Evolutionary conservation across 2,888 invertebrate species (phyloP), one percentile per base, ranked within the genome.

Genomic region (Falcaria lacertinaria): DNA sequence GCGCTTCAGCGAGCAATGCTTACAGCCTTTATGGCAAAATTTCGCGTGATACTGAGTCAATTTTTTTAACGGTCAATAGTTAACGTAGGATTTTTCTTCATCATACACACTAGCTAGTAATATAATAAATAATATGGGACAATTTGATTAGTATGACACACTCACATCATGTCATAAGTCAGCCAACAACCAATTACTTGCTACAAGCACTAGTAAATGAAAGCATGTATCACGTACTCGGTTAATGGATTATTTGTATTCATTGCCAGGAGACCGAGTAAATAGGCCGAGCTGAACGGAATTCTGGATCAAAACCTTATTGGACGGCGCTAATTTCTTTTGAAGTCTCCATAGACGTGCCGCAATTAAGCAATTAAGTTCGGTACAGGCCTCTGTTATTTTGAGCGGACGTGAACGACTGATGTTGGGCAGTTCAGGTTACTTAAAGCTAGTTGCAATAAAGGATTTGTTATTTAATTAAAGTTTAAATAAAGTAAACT

Each of bases 351-450:
- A 19, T 7, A 15, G 17, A 50, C 53, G 53, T 53, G 53, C 48
- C 45, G 48, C 48, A 46, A 46, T 51, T 49, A 48, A 32, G 35
- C 47, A 46, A 48, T 54, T 46, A 44, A 48, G 48, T 45, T 40
- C 38, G 17, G 34, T 22, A n/a, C 25, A 13, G 5, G 19, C 5
- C 13, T 7, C 11, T 16, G 19, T 35, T 8, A n/a, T 32, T 35
- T 19, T 19, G 19, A n/a, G n/a, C n/a, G n/a, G n/a, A 19, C 25
- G n/a, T 16, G 15, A 35, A 19, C n/a, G 19, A n/a, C 43, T 16
- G 25, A 22, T 11, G 19, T n/a, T 6, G 11, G 16, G 2, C 19
- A 2, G 3, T 19, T 19, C 19, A 19, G 19, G 19, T 19, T 19
- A 19, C 19, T 19, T 19, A 19, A 19, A 19, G 5, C 19, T 19